Base-by-base conservation (phyloP, 2,113 vertebrate genomes). In the Oxyruncus cristatus region DNA sequence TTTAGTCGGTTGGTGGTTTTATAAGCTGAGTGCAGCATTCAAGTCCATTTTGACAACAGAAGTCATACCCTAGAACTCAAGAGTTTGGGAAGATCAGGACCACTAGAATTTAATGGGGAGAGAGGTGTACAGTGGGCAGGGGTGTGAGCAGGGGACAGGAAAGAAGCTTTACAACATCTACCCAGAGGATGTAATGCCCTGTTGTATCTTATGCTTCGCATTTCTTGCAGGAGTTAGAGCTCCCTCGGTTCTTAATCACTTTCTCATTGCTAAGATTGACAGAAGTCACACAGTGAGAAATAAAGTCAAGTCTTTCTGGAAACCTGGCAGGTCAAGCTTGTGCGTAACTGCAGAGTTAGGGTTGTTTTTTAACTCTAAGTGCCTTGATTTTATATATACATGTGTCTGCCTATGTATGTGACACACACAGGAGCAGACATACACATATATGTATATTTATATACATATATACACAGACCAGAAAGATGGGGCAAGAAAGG, bases 231-330 rank as follows among this genome's bases (percentile, higher is more conserved):
- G 55, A 91, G 70, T 74, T 85, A 50, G 39, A 82, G 50, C 37
- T 90, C 70, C 81, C 52, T 96, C 88, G 20, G 37, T 88, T 85
- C 56, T 46, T 61, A 42, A 79, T 49, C 6, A 11, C 49, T 55
- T 80, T 56, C 85, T 95, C 47, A 26, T 79, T 8, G 0, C 50
- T 93, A 67, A 86, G 85, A 96, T 53, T 94, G 85, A 93, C 35
- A 74, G 82, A 96, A 92, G 92, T 85, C 76, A 32, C 86, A 88
- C 75, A 89, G 85, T 87, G 84, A 97, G 84, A 96, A 75, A 72
- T 78, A 80, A 95, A 73, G 80, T 80, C 88, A 96, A 86, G 95
- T 95, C 90, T 92, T 97, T 95, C 94, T 94, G 78, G 92, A 78
- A 73, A 72, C 32, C 37, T 35, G 73, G 70, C 73, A 84, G 72